phyloP scores from a whole-genome alignment of 1,140 invertebrate genomes.

The Drosophila willistoni region DNA sequence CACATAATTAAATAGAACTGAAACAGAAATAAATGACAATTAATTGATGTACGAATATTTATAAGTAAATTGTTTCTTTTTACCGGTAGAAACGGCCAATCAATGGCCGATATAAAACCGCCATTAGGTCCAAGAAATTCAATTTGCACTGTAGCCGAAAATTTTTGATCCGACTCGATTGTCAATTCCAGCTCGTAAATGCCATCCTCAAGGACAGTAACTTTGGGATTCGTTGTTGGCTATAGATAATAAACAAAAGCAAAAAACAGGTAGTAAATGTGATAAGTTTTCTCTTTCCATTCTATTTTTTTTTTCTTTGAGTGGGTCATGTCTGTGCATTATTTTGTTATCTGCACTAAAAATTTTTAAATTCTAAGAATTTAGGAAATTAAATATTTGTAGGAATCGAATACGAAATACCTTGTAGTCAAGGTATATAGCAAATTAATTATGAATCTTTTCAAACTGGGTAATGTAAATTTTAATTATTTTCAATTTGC shows the following conservation, averaged over 20 bases:
- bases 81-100: conserved; percentile 89
- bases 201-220: conserved; percentile 84
- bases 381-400: not conserved
- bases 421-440: no score
- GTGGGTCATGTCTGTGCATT: not conserved
- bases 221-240: conserved; percentile 81
- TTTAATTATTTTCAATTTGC: no score
- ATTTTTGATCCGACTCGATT: conserved; percentile 66
- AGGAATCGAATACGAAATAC: no score
- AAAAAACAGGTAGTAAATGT: no score
- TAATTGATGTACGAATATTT: conserved; percentile 8
- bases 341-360: not conserved
- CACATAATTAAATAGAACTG: conserved; percentile 97
- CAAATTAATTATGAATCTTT: no score
- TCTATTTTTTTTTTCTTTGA: no score
- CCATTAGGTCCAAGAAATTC: conserved; percentile 88
- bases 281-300: no score
- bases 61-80: conserved; percentile 37
- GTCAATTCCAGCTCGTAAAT: conserved; percentile 84
- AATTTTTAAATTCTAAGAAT: no score
- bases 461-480: no score
- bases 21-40: conserved; percentile 34
- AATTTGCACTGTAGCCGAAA: conserved; percentile 85
- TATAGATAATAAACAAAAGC: conserved; percentile 16
- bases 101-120: conserved; percentile 90